phyloP scores from a whole-genome alignment of 1,140 invertebrate genomes.

The Spodoptera litura region DNA sequence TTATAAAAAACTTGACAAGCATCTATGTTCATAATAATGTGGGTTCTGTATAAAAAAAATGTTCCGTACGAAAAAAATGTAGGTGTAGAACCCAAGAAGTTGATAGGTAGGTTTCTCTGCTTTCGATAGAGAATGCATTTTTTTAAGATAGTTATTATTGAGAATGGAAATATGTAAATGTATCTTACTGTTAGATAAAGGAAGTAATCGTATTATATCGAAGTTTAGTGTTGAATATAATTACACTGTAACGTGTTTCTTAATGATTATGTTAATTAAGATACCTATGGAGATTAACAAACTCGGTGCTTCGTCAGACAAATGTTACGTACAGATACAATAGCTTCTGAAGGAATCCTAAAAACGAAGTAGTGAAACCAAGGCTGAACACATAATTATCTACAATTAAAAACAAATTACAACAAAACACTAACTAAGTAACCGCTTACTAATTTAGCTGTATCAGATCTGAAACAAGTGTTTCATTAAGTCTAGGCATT shows the following conservation, averaged over 20 bases:
- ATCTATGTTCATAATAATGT: constrained; percentile 44
- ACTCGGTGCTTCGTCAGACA: neutral
- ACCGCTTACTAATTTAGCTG: constrained; percentile 36
- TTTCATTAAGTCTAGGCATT: constrained; percentile 31
- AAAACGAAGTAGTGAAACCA: constrained; percentile 51
- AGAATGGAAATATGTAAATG: constrained; percentile 15
- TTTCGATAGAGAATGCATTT: constrained; percentile 28
- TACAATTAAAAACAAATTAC: constrained; percentile 52
- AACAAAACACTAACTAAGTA: constrained; percentile 39
- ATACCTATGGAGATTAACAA: neutral
- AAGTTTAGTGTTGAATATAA: constrained; percentile 15
- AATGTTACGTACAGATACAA: neutral
- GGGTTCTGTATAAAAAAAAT: constrained; percentile 45
- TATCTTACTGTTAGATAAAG: neutral
- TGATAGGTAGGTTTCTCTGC: constrained; percentile 33
- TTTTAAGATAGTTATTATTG: constrained; percentile 13
- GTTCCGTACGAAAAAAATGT: constrained; percentile 24
- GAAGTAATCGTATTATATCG: neutral
- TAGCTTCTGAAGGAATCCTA: constrained; percentile 35
- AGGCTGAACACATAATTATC: constrained; percentile 48
- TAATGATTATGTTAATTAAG: constrained; percentile 17
- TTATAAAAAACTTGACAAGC: constrained; percentile 52
- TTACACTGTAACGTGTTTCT: constrained; percentile 1
- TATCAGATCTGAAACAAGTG: constrained; percentile 24
- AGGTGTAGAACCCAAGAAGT: constrained; percentile 27